Conservation (phyloP, 2,888 invertebrate genomes). For the Cenopis cana region DNA sequence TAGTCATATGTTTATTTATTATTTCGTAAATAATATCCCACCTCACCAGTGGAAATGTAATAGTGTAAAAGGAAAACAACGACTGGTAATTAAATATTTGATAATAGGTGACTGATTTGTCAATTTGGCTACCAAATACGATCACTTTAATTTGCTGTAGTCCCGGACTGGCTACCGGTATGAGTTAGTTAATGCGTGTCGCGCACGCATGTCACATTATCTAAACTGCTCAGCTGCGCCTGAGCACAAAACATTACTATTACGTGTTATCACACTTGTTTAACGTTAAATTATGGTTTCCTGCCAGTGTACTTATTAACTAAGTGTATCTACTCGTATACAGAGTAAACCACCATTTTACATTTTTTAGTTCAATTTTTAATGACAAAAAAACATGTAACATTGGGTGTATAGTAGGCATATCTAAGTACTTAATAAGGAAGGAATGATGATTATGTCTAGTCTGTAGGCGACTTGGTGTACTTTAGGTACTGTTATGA, state of each 20-base stretch:
- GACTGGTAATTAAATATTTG: background rate
- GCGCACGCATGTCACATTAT: conserved; percentile 17
- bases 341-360: background rate
- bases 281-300: conserved; percentile 18
- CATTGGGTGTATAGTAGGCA: no score
- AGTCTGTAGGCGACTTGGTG: no score
- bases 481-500: no score
- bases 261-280: conserved; percentile 23
- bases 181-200: conserved; percentile 9
- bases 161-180: background rate
- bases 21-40: background rate
- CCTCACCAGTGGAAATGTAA: background rate
- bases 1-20: background rate
- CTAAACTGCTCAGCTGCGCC: conserved; percentile 21
- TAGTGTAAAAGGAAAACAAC: background rate
- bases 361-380: no score
- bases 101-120: background rate
- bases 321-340: background rate
- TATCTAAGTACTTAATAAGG: no score
- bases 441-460: no score
- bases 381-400: no score
- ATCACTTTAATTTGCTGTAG: background rate
- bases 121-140: background rate
- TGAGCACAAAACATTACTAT: conserved; percentile 21
- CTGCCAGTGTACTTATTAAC: background rate